Evolutionary conservation across 2,797 vertebrate species (phyloP).

Genomic region (Alca torda): DNA sequence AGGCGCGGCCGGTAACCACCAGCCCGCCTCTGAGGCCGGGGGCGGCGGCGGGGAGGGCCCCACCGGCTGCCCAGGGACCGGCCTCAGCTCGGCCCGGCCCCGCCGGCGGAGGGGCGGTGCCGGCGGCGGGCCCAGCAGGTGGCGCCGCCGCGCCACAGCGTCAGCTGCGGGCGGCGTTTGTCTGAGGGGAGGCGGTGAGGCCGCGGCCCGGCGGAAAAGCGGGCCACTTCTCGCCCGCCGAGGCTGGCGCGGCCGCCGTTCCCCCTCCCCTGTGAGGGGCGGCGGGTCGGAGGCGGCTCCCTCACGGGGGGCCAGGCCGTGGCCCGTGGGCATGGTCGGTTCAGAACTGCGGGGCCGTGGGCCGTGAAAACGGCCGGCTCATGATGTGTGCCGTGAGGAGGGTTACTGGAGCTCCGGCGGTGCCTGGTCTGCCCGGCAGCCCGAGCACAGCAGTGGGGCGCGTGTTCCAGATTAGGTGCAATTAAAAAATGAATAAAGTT

Average conservation of each 20-base stretch:
- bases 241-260: not conserved
- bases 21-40: not conserved
- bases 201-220: not conserved
- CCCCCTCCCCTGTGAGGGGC: not conserved
- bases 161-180: too few relatives aligned
- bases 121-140: not conserved
- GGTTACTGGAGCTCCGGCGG: accelerated
- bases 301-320: not conserved
- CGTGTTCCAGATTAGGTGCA: accelerated
- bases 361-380: not conserved
- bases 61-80: not conserved
- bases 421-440: not conserved
- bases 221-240: not conserved
- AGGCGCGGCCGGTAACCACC: too few relatives aligned
- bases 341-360: not conserved
- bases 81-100: not conserved
- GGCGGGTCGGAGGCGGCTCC: not conserved
- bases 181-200: not conserved
- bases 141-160: not conserved
- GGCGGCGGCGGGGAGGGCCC: too few relatives aligned
- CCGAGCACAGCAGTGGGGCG: accelerated
- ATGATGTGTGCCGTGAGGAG: accelerated
- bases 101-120: too few relatives aligned
- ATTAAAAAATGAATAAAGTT: not conserved
- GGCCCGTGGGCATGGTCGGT: too few relatives aligned